These are phyloP conservation scores for Manis crassicaudata DNA, from an alignment of 2,797 vertebrate species.

Conservation along the genomic window DNA sequence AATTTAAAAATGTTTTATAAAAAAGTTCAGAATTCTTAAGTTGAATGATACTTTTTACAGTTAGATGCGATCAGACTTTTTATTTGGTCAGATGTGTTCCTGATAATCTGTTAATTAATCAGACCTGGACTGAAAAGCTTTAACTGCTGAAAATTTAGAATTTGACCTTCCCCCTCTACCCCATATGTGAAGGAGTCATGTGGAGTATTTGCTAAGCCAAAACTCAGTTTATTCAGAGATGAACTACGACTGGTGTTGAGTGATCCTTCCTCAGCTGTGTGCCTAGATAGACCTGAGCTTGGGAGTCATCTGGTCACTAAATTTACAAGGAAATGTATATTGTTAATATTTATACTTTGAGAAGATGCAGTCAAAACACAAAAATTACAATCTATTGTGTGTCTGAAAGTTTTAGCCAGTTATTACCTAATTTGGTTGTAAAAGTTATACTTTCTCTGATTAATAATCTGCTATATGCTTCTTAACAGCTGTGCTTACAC, in stretches of 20 bases:
- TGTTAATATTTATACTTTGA: slow-evolving; percentile 75
- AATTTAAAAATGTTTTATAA: slow-evolving; percentile 23
- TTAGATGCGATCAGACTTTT: not conserved
- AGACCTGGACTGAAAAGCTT: slow-evolving; percentile 21
- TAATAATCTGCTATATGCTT: slow-evolving; percentile 76
- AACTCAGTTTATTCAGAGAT: slow-evolving; percentile 1
- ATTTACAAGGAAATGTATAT: slow-evolving; percentile 54
- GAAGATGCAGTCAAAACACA: slow-evolving; percentile 65
- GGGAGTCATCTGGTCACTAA: not conserved
- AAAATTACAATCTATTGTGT: slow-evolving; percentile 63
- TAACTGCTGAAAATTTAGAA: not conserved
- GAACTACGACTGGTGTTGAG: slow-evolving; percentile 3
- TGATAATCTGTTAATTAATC: slow-evolving; percentile 22
- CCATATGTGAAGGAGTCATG: not conserved
- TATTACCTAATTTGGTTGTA: slow-evolving; percentile 78
- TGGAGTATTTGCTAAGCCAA: not conserved
- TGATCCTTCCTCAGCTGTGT: slow-evolving; percentile 46
- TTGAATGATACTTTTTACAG: slow-evolving; percentile 1
- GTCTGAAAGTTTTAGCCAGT: slow-evolving; percentile 70
- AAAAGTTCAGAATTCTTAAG: slow-evolving; percentile 37
- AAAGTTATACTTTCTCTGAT: slow-evolving; percentile 69
- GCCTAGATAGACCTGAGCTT: not conserved
- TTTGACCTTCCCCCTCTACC: not conserved
- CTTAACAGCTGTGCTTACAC: slow-evolving; percentile 76
- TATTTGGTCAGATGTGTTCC: not conserved